Evolutionary conservation across 2,888 invertebrate species (phyloP).

Genomic region (Linnaemya vulpina): DNA sequence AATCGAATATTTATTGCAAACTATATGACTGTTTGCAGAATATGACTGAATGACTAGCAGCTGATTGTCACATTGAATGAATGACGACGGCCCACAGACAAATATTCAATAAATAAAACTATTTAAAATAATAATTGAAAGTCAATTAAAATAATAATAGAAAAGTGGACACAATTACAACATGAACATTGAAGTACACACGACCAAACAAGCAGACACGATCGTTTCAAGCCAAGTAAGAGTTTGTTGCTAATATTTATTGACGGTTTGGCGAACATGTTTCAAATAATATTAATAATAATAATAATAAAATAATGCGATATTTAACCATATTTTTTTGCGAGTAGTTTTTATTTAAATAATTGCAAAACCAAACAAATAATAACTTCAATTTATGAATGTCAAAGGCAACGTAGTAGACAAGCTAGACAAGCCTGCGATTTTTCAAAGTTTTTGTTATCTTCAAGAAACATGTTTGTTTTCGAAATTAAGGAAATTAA

Average conservation of each 20-base stretch:
- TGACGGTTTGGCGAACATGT: constrained; percentile 32
- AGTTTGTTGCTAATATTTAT: constrained; percentile 49
- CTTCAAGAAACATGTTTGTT: constrained; percentile 1
- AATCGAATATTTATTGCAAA: constrained; percentile 5
- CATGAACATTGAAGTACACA: constrained; percentile 16
- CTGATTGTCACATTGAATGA: constrained; percentile 12
- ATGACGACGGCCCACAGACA: constrained; percentile 42
- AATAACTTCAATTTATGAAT: constrained; percentile 27
- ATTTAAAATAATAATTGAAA: constrained; percentile 60
- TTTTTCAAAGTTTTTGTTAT: constrained; percentile 3
- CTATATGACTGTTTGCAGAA: background rate
- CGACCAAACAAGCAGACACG: constrained; percentile 32
- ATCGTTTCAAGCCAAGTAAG: constrained; percentile 55
- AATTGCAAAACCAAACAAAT: constrained; percentile 10
- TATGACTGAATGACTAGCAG: constrained; percentile 1
- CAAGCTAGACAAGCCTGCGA: constrained; percentile 18
- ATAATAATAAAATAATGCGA: constrained; percentile 13
- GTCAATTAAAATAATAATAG: constrained; percentile 48
- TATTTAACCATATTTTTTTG: background rate
- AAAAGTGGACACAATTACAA: constrained; percentile 44
- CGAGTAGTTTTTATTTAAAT: background rate
- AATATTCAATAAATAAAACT: constrained; percentile 28
- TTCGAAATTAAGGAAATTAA: constrained; percentile 27
- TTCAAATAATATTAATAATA: too few species aligned
- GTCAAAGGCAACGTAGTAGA: constrained; percentile 22